Base-by-base conservation (phyloP, 2,113 vertebrate genomes). In the Psittacus erithacus region DNA sequence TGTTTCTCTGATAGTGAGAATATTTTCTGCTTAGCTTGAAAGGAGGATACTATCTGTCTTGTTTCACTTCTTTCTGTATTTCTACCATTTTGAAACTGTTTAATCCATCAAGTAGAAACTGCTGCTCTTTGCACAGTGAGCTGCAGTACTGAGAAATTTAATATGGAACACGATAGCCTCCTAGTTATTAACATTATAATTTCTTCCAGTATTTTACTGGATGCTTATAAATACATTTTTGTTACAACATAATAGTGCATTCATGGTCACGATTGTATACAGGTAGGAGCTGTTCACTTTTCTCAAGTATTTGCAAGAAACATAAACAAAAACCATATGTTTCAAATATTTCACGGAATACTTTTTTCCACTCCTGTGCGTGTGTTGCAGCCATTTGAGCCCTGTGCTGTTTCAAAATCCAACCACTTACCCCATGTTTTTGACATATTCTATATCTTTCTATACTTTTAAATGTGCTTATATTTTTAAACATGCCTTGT, bases 201-300 rank as follows among this genome's bases (percentile, higher is more conserved):
- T 97, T 96, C 92, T 98, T 98, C 92, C 97, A 97, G 91, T 90
- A 94, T 96, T 97, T 97, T 97, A 97, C 88, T 95, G 70, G 90
- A 97, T 97, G 88, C 96, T 97, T 98, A 97, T 98, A 98, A 98
- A 98, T 96, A 96, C 93, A 96, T 98, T 98, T 98, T 97, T 98
- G 96, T 98, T 98, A 90, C 94, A 97, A 94, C 75, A 97, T 97
- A 98, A 96, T 97, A 98, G 96, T 94, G 92, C 93, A 98, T 98
- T 98, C 98, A 98, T 97, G 87, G 86, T 96, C 95, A 97, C 2
- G 53, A 96, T 80, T 98, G 97, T 98, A 95, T 97, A 98, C 96
- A 98, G 97, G 98, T 98, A 98, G 82, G 83, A 97, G 96, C 97
- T 97, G 88, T 97, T 97, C 97, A 82, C 82, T 96, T 97, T 97